Evolutionary conservation across 2,888 invertebrate genomes (phyloP).

Genomic region (Limulus polyphemus): DNA sequence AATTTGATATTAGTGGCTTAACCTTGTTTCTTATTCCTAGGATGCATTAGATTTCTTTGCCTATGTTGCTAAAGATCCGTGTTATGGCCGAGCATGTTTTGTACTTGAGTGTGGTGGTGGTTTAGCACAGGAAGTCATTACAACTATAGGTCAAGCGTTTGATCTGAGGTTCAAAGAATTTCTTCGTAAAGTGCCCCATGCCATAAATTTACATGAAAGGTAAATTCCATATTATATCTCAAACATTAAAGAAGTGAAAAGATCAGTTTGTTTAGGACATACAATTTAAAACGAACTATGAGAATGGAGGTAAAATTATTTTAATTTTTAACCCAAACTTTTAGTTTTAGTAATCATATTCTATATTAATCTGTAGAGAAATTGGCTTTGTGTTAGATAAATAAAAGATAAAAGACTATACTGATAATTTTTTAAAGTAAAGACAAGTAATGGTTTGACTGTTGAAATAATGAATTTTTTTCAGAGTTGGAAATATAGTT

Average conservation of each 20-base stretch:
- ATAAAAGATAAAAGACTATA: no score
- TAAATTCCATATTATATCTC: slow-evolving; percentile 2
- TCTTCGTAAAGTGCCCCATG: slow-evolving; percentile 22
- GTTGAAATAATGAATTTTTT: no score
- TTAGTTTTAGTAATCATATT: not conserved
- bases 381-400: no score
- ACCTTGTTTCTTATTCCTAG: slow-evolving; percentile 36
- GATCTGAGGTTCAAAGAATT: slow-evolving; percentile 48
- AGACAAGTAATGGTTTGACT: no score
- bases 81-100: slow-evolving; percentile 84
- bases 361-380: no score
- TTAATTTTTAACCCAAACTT: no score
- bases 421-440: no score
- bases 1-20: no score
- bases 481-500: no score
- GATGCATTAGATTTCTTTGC: slow-evolving; percentile 90
- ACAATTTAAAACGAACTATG: not conserved
- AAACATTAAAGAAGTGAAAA: slow-evolving; percentile 1
- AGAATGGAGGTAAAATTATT: not conserved
- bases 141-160: slow-evolving; percentile 94
- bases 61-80: slow-evolving; percentile 86
- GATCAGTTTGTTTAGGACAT: not conserved
- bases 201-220: slow-evolving; percentile 16
- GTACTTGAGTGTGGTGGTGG: slow-evolving; percentile 85
- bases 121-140: slow-evolving; percentile 88